A percentile compares a stretch with the other conserved stretches of the same genome.
Conservation (phyloP, 2,113 vertebrate genomes). For the Rattus norvegicus region DNA sequence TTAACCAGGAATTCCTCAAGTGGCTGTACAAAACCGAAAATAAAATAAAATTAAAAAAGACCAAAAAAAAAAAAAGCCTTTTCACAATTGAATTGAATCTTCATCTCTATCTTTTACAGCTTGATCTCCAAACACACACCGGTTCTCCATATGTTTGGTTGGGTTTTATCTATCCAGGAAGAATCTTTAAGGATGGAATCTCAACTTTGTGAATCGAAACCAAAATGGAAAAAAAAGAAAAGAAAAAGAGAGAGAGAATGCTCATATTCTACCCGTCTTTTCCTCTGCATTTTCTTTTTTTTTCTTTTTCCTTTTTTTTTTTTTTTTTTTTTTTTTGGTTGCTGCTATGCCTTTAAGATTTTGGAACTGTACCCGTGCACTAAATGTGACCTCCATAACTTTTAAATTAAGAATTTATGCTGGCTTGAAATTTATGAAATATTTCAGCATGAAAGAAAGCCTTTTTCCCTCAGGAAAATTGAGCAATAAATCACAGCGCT, state of each 20-base stretch:
- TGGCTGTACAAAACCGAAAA: conserved; percentile 82
- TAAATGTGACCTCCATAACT: conserved; percentile 92
- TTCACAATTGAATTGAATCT: conserved; percentile 84
- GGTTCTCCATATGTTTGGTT: conserved; percentile 51
- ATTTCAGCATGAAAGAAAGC: conserved; percentile 92
- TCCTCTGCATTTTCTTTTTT: too few relatives aligned
- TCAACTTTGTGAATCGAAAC: conserved; percentile 80
- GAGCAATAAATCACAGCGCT: conserved; percentile 97
- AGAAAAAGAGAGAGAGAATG: background rate
- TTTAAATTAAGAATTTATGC: conserved; percentile 94
- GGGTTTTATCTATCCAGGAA: conserved; percentile 63
- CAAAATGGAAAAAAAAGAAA: conserved; percentile 70
- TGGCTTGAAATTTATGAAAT: conserved; percentile 96
- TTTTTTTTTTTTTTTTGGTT: background rate
- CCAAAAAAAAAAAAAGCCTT: conserved; percentile 58
- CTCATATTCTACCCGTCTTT: too few relatives aligned
- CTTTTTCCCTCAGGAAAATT: conserved; percentile 94
- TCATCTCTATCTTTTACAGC: conserved; percentile 81
- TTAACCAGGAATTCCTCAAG: conserved; percentile 88
- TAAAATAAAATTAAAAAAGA: conserved; percentile 36
- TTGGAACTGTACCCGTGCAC: conserved; percentile 87
- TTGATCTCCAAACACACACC: conserved; percentile 73
- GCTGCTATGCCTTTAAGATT: conserved; percentile 89
- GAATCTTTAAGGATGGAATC: conserved; percentile 83
- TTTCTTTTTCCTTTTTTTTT: too few relatives aligned